Percentiles rank a stretch among this genome's conserved stretches.
Conservation (phyloP, 2,797 vertebrate species). For the Naso thynnoides region DNA sequence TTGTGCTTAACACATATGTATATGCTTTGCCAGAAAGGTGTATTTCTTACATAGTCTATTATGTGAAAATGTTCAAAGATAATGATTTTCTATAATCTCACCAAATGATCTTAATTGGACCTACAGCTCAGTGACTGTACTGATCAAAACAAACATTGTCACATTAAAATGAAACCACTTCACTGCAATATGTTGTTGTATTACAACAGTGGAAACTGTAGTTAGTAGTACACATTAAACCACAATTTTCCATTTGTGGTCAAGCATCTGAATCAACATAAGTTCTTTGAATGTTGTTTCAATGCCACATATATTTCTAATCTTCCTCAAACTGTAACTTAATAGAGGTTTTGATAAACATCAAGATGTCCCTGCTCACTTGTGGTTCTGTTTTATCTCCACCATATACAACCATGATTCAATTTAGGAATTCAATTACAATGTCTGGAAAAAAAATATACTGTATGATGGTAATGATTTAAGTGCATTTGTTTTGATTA, state of each 20-base stretch:
- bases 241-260: conserved; percentile 3
- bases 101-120: neutral
- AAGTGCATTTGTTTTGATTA: conserved; percentile 68
- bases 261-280: conserved; percentile 7
- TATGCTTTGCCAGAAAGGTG: neutral
- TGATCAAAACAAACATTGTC: neutral
- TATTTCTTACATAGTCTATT: neutral
- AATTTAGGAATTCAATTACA: conserved; percentile 67
- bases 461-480: conserved; percentile 75
- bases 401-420: conserved; percentile 56
- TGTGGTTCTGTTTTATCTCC: conserved; percentile 75
- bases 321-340: conserved; percentile 35
- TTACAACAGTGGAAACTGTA: neutral
- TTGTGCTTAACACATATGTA: neutral
- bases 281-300: conserved; percentile 3
- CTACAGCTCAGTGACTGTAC: neutral
- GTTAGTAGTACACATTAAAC: neutral
- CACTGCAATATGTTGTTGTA: neutral
- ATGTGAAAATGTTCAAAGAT: neutral
- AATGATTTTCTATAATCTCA: neutral
- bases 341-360: conserved; percentile 39
- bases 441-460: conserved; percentile 61
- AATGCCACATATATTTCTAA: neutral
- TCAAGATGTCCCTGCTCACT: conserved; percentile 91
- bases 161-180: neutral